Percentiles rank a stretch among this genome's conserved stretches.
These are phyloP conservation scores for Eupithecia vulgata DNA, from an alignment of 2,888 invertebrate species.

Conservation along the genomic window DNA sequence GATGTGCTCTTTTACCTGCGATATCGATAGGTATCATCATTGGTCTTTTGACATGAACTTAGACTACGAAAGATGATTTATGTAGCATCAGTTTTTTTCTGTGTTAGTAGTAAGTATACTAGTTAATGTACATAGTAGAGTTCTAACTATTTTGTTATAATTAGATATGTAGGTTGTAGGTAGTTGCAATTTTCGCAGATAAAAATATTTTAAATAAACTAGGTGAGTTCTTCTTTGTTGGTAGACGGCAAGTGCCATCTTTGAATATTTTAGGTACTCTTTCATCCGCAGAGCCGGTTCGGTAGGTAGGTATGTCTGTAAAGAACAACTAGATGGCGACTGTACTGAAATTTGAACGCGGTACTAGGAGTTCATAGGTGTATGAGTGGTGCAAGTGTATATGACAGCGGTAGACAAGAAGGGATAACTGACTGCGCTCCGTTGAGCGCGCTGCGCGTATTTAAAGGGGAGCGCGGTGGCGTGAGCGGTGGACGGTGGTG, in stretches of 20 bases:
- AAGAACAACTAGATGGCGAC: not conserved
- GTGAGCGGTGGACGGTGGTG: too few relatives aligned
- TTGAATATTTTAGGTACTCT: not conserved
- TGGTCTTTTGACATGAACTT: not conserved
- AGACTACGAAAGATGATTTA: not conserved
- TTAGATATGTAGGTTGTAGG: too few relatives aligned
- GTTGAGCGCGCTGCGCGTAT: too few relatives aligned
- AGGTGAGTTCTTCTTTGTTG: too few relatives aligned
- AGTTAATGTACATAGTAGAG: too few relatives aligned
- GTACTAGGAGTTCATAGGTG: not conserved
- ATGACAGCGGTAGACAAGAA: too few relatives aligned
- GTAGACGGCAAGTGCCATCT: not conserved
- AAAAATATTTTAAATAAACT: too few relatives aligned
- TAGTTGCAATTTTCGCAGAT: too few relatives aligned
- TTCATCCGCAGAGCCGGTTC: not conserved
- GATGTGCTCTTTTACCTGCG: slow-evolving; percentile 73
- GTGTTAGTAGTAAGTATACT: too few relatives aligned
- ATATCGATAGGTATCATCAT: not conserved
- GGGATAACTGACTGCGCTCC: too few relatives aligned
- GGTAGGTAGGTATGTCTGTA: not conserved
- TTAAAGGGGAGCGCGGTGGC: too few relatives aligned
- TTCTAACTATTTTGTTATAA: too few relatives aligned
- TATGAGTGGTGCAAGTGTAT: not conserved
- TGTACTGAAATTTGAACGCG: not conserved
- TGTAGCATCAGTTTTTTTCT: not conserved